phyloP scores from a whole-genome alignment of 1,140 invertebrate genomes.

The Drosophila ercepeae region DNA sequence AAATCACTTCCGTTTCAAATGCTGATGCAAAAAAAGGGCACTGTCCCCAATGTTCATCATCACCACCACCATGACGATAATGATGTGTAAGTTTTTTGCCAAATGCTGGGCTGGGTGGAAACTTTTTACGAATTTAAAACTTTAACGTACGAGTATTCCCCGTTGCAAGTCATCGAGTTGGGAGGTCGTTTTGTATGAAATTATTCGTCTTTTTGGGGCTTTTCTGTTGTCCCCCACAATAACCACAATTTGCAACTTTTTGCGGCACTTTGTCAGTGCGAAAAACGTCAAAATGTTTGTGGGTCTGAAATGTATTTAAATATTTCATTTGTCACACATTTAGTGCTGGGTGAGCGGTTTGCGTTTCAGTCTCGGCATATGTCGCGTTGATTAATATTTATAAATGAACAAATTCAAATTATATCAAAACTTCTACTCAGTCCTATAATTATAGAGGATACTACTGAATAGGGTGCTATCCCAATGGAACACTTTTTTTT shows the following conservation, averaged over 20 bases:
- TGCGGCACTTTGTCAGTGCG: constrained; percentile 64
- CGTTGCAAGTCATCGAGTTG: constrained; percentile 63
- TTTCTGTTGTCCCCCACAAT: constrained; percentile 70
- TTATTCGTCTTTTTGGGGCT: constrained; percentile 54
- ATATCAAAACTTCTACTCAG: background rate
- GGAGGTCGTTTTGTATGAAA: constrained; percentile 45
- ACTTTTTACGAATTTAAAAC: constrained; percentile 53
- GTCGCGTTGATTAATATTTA: constrained; percentile 45
- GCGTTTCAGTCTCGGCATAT: constrained; percentile 7
- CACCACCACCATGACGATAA: constrained; percentile 33
- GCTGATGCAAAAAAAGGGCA: constrained; percentile 39
- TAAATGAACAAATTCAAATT: background rate
- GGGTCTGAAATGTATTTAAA: constrained; percentile 69
- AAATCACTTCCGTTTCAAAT: constrained; percentile 79
- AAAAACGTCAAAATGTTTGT: constrained; percentile 73
- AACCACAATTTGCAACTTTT: constrained; percentile 80
- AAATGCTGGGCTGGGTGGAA: constrained; percentile 11
- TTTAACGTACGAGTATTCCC: constrained; percentile 50
- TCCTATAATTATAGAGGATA: background rate
- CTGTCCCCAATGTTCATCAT: constrained; percentile 24
- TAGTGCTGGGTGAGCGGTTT: constrained; percentile 26
- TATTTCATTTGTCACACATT: constrained; percentile 77
- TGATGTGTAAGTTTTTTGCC: constrained; percentile 45
- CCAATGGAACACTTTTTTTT: constrained; percentile 1
- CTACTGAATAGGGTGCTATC: background rate